Evolutionary conservation across 2,888 invertebrate genomes (phyloP), one percentile per base, ranked within the genome.

Genomic region (Sisyra nigra): DNA sequence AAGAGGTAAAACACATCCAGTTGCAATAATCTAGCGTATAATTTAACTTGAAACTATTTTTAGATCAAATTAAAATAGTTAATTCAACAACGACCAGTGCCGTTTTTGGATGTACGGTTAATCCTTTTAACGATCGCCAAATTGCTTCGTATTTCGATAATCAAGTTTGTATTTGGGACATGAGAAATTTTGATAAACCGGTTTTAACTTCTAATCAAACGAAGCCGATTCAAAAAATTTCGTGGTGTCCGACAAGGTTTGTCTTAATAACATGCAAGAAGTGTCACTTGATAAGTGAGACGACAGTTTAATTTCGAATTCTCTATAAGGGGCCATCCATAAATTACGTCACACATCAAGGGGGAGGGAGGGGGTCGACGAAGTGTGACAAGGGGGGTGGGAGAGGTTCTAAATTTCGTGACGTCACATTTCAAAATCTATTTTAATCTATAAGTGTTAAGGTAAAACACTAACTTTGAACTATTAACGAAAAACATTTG

Each of bases 201-300:
- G 71, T 85, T 48, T 66, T 85, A 19, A 75, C 80, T 9, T 65
- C 88, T 46, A 73, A 75, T 40, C 80, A 79, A 53, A 61, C 65
- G 29, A 80, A 80, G 55, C 74, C 76, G 44, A 69, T 89, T 43
- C 68, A 74, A 10, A 82, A 80, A 63, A 71, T 92, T 41, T 71
- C 75, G 46, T 93, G 93, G 93, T 88, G 91, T 57, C 89, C 91
- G 3, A 89, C 89, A 17, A 76, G 84, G 74, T 79, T 54, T 54
- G 52, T 48, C 32, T 8, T 29, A 37, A 36, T 30, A 24, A 3
- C 24, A 24, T n/a, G n/a, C n/a, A n/a, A n/a, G n/a, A n/a, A n/a
- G n/a, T n/a, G n/a, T n/a, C n/a, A n/a, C n/a, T n/a, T n/a, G n/a
- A n/a, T n/a, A n/a, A n/a, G n/a, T n/a, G n/a, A n/a, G n/a, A n/a